Conservation (phyloP, 1,140 invertebrate genomes). For the Tetramorium alpestre region DNA sequence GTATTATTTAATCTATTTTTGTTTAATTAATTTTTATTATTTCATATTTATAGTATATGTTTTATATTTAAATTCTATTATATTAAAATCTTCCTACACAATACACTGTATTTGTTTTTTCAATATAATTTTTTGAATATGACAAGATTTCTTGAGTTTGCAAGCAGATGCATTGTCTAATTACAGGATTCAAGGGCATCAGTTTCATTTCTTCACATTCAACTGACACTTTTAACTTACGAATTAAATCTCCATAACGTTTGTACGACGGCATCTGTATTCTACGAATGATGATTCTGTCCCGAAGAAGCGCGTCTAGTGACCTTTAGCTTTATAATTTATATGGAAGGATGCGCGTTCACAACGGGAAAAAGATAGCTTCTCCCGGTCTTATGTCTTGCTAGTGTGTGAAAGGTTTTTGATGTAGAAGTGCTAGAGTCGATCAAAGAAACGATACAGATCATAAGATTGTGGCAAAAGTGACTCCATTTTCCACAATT, state of each 20-base stretch:
- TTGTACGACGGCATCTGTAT: conserved; percentile 22
- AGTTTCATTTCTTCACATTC: neutral
- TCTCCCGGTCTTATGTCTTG: conserved; percentile 43
- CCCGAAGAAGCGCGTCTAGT: conserved; percentile 72
- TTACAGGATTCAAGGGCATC: neutral
- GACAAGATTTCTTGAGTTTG: too few species aligned
- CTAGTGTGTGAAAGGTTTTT: conserved; percentile 71
- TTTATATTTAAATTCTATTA: neutral
- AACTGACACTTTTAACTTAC: neutral
- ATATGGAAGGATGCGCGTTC: conserved; percentile 69
- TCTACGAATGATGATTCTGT: conserved; percentile 68
- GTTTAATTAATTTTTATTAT: neutral
- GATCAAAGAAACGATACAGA: conserved; percentile 56
- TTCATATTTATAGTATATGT: neutral
- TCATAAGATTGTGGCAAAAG: conserved; percentile 42
- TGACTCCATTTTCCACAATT: neutral
- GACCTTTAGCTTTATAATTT: conserved; percentile 79
- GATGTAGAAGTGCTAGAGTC: conserved; percentile 34
- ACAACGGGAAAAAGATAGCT: conserved; percentile 43
- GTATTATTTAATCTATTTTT: neutral
- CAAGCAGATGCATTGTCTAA: neutral
- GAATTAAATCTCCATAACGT: conserved; percentile 60
- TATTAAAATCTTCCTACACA: neutral
- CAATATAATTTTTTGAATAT: neutral
- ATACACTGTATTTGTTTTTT: neutral